Conservation (phyloP, 2,113 vertebrate genomes). For the Anthoscopus minutus region DNA sequence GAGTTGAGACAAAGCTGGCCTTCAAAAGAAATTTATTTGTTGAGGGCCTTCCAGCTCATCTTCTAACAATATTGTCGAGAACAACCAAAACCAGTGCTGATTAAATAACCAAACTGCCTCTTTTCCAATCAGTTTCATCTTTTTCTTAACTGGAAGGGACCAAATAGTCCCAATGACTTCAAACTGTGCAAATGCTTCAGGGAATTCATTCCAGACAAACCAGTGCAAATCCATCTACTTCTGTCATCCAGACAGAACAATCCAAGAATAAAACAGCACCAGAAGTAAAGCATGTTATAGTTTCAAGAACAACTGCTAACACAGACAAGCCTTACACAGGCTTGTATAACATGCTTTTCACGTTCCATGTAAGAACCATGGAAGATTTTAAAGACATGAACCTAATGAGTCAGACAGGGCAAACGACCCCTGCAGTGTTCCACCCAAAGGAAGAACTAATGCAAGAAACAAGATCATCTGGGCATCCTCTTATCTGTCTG, state of each 20-base stretch:
- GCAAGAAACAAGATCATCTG: background rate
- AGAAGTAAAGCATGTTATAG: background rate
- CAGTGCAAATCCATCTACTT: background rate
- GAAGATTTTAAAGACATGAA: background rate
- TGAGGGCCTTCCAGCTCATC: background rate
- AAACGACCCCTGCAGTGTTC: background rate
- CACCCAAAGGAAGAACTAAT: accelerated
- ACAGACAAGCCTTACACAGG: background rate
- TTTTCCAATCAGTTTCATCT: background rate
- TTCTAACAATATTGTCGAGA: background rate
- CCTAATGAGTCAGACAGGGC: background rate
- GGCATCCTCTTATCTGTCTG: background rate
- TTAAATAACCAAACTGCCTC: background rate
- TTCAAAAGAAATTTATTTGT: background rate
- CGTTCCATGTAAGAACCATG: background rate
- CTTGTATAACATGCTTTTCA: background rate
- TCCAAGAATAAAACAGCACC: background rate
- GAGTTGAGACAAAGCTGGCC: background rate
- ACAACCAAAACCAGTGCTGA: background rate
- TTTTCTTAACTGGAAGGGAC: background rate
- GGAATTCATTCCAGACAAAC: background rate
- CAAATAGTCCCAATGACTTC: background rate
- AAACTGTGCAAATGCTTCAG: background rate
- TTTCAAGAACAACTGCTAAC: background rate
- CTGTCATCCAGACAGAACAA: background rate